phyloP scores from a whole-genome alignment of 1,140 invertebrate genomes.

The Drosophila bipectinata region DNA sequence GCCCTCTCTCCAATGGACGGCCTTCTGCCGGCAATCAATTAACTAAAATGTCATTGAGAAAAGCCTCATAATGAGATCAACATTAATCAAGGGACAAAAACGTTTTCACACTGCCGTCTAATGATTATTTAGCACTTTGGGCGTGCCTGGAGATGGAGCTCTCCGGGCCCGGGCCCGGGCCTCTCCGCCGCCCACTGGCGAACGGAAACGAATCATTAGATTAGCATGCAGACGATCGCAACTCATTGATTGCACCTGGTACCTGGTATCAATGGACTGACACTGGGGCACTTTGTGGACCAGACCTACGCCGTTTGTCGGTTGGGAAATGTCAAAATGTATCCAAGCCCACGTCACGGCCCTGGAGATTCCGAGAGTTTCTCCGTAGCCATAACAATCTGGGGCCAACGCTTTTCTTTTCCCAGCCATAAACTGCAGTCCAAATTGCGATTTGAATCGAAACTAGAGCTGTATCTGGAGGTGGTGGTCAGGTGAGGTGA shows the following conservation, averaged over 20 bases:
- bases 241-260: conserved; percentile 2
- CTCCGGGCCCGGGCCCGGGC: background rate
- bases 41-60: conserved; percentile 30
- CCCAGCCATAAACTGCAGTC: conserved; percentile 40
- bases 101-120: conserved; percentile 41
- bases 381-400: background rate
- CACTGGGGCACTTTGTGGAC: background rate
- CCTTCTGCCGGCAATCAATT: conserved; percentile 28
- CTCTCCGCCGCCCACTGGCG: conserved; percentile 23
- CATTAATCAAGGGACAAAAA: conserved; percentile 44
- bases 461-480: background rate
- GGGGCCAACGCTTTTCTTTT: conserved; percentile 44
- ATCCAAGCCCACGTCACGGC: conserved; percentile 28
- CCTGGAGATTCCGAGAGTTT: conserved; percentile 7
- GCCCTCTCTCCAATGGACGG: background rate
- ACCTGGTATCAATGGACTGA: conserved; percentile 1
- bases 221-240: conserved; percentile 32
- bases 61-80: conserved; percentile 38
- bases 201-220: conserved; percentile 45
- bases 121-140: conserved; percentile 44
- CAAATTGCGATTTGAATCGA: conserved; percentile 6
- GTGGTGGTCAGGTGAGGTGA: background rate
- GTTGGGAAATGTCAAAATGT: conserved; percentile 34
- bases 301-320: conserved; percentile 34
- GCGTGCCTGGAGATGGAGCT: conserved; percentile 16